Conservation (phyloP, 2,888 invertebrate genomes). For the Patella ulyssiponensis region DNA sequence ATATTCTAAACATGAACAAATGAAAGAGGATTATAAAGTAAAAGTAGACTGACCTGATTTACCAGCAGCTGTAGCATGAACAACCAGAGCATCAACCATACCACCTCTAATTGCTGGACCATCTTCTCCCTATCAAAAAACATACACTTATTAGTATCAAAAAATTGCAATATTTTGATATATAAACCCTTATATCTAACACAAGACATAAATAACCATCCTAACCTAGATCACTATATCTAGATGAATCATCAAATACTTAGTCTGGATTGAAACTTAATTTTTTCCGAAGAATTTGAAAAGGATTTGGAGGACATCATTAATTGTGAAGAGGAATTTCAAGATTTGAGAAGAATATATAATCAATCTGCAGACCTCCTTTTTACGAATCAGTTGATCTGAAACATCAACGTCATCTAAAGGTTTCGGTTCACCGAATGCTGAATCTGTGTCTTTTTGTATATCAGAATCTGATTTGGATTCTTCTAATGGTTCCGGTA, state of each 20-base stretch:
- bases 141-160: not conserved
- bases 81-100: constrained; percentile 92
- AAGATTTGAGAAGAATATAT: too few species aligned
- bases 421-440: constrained; percentile 63
- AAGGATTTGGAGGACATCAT: too few species aligned
- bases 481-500: constrained; percentile 3
- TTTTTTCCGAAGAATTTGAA: too few species aligned
- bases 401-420: constrained; percentile 87
- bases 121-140: constrained; percentile 77
- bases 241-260: too few species aligned
- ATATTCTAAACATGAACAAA: too few species aligned
- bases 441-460: constrained; percentile 64
- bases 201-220: too few species aligned
- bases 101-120: constrained; percentile 85
- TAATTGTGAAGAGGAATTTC: too few species aligned
- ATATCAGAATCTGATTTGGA: constrained; percentile 49
- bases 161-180: too few species aligned
- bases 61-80: constrained; percentile 95
- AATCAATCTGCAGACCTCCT: constrained; percentile 74
- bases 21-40: too few species aligned
- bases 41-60: constrained; percentile 77
- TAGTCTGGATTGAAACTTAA: too few species aligned
- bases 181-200: too few species aligned
- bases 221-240: too few species aligned
- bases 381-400: constrained; percentile 85